Percentiles rank a stretch among this genome's conserved stretches.
Conservation (phyloP, 2,113 vertebrate species). For the Eurypyga helias region DNA sequence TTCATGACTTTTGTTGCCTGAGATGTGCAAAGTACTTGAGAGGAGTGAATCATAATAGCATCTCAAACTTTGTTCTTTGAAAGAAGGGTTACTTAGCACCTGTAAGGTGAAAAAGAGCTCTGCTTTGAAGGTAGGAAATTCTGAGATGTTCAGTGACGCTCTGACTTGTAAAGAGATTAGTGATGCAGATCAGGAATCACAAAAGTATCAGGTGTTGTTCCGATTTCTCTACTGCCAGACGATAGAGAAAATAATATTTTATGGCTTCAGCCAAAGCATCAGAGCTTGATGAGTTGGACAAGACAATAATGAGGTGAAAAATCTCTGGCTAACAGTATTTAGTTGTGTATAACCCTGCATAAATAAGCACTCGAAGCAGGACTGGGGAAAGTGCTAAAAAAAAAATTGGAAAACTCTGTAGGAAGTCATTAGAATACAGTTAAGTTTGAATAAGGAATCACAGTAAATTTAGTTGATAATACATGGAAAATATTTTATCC, state of each 20-base stretch:
- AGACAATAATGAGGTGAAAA: background rate
- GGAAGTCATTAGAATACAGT: background rate
- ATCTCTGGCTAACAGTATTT: background rate
- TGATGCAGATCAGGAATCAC: background rate
- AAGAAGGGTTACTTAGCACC: background rate
- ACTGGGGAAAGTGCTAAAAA: background rate
- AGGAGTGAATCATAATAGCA: background rate
- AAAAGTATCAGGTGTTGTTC: background rate
- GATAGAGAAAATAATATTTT: background rate
- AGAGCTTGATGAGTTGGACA: background rate
- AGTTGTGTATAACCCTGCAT: background rate
- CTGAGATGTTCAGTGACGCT: background rate
- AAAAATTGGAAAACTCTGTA: background rate
- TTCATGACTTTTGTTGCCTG: background rate
- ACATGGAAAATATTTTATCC: background rate
- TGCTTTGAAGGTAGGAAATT: background rate
- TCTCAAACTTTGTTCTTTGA: background rate
- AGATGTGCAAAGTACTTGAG: background rate
- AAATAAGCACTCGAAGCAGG: background rate
- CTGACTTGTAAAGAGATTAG: background rate
- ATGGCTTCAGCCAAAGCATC: background rate
- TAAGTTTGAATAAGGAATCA: background rate
- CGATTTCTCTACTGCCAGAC: background rate
- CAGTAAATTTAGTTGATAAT: background rate
- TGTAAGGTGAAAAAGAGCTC: background rate